Evolutionary conservation across 2,797 vertebrate species (phyloP).

Genomic region (Cebuella pygmaea): DNA sequence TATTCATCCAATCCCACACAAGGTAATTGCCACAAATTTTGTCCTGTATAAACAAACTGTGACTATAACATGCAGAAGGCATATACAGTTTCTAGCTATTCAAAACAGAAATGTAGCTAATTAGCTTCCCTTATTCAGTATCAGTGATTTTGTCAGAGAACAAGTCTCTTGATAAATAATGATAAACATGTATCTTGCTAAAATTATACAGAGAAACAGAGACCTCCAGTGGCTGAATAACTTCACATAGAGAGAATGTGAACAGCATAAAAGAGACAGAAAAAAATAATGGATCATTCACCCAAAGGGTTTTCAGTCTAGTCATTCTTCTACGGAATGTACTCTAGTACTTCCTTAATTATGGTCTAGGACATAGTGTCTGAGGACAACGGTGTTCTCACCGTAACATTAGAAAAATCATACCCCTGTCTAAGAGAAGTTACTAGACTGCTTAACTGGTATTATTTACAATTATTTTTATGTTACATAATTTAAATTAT

Average conservation of each 20-base stretch:
- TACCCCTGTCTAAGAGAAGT: neutral
- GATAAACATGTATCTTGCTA: neutral
- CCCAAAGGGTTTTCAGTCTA: neutral
- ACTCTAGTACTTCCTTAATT: constrained; percentile 44
- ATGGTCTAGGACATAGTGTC: neutral
- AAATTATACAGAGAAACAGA: constrained; percentile 64
- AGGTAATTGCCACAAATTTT: neutral
- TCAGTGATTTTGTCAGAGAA: neutral
- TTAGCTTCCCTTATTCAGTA: neutral
- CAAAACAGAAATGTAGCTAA: neutral
- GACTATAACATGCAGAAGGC: neutral
- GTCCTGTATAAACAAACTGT: neutral
- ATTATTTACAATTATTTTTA: constrained; percentile 27
- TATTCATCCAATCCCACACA: neutral
- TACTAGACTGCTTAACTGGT: constrained; percentile 8
- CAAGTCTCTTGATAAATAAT: constrained; percentile 19
- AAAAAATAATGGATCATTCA: constrained; percentile 28
- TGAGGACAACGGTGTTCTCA: constrained; percentile 21
- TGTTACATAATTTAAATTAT: neutral
- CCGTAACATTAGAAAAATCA: constrained; percentile 17
- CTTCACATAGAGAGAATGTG: constrained; percentile 18
- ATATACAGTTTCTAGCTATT: neutral
- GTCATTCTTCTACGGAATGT: constrained; percentile 7
- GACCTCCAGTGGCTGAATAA: constrained; percentile 69
- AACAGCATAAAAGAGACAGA: constrained; percentile 35